Conservation (phyloP, 2,113 vertebrate genomes). For the Ictalurus furcatus region DNA sequence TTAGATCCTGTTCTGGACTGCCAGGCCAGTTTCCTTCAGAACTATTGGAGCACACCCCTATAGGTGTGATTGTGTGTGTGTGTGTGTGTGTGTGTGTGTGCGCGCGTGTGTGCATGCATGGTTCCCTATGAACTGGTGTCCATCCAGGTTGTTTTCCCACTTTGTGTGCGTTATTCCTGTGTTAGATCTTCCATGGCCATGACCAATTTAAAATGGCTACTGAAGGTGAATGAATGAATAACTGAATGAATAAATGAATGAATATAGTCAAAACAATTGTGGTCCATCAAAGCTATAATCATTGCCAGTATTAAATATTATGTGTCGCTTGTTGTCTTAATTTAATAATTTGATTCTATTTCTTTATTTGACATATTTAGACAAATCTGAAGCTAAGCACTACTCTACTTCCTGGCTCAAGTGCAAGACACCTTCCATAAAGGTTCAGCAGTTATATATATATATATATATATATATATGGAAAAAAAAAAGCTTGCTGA, state of each 20-base stretch:
- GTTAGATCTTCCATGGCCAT: background rate
- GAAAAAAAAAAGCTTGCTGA: constrained; percentile 1
- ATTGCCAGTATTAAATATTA: background rate
- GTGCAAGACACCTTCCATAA: background rate
- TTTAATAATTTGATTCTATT: background rate
- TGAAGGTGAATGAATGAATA: too few species aligned
- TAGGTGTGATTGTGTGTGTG: background rate
- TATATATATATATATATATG: too few species aligned
- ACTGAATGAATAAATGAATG: too few species aligned
- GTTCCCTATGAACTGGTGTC: background rate
- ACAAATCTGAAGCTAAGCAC: background rate
- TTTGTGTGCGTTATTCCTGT: background rate
- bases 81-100: background rate
- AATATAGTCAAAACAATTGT: too few species aligned
- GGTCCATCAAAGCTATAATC: background rate
- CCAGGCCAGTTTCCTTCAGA: background rate
- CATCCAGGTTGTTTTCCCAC: background rate
- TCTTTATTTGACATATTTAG: background rate
- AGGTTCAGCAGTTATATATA: constrained; percentile 5
- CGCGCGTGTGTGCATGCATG: background rate
- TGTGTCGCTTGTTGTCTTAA: background rate
- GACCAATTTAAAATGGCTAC: too few species aligned
- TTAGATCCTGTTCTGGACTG: background rate
- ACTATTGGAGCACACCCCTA: background rate
- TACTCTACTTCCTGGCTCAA: background rate